Conservation (phyloP, 2,888 invertebrate genomes). For the Polyommatus iphigenia region DNA sequence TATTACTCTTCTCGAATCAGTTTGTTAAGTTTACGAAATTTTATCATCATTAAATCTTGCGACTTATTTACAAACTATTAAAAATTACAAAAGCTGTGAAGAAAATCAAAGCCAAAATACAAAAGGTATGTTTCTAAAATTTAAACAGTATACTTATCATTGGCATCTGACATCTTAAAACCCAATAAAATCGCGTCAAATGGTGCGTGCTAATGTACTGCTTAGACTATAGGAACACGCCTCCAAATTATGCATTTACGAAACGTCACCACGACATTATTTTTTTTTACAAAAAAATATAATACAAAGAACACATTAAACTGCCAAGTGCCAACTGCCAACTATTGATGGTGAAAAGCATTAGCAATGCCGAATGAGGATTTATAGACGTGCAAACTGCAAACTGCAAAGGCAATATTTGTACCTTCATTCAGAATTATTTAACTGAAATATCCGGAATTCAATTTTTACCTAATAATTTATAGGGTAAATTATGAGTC, state of each 20-base stretch:
- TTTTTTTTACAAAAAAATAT: not conserved
- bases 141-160: not conserved
- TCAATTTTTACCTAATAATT: no score
- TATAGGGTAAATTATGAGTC: no score
- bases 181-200: not conserved
- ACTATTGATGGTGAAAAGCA: no score
- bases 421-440: no score
- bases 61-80: slow-evolving; percentile 21
- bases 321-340: no score
- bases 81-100: slow-evolving; percentile 2
- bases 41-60: not conserved
- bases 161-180: not conserved
- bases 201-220: not conserved
- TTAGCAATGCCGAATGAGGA: no score
- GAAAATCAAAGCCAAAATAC: slow-evolving; percentile 13
- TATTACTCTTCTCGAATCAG: not conserved
- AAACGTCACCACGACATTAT: not conserved
- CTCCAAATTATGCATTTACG: not conserved
- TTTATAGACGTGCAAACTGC: no score
- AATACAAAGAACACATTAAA: no score
- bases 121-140: not conserved
- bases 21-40: not conserved
- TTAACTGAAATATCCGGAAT: no score
- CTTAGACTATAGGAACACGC: not conserved
- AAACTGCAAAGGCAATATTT: no score